A percentile compares a stretch with the other conserved stretches of the same genome.
These are phyloP conservation scores for Limnephilus rhombicus DNA, from an alignment of 2,888 invertebrate genomes.

Conservation along the genomic window DNA sequence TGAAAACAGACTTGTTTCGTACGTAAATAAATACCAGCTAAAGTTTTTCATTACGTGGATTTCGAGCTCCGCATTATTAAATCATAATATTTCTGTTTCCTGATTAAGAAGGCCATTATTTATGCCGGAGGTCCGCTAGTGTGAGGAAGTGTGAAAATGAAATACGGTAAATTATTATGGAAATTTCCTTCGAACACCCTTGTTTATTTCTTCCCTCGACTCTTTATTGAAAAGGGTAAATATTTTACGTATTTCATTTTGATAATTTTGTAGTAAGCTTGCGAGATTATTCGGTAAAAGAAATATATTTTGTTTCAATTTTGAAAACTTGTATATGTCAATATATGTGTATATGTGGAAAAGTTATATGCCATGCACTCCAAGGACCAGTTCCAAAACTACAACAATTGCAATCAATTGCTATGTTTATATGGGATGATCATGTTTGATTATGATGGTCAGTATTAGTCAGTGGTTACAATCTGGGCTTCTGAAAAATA, in stretches of 20 bases:
- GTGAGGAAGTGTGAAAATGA: slow-evolving; percentile 47
- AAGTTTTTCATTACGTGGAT: not conserved
- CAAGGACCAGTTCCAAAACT: no score
- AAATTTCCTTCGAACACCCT: slow-evolving; percentile 34
- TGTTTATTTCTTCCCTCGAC: slow-evolving; percentile 22
- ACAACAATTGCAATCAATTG: no score
- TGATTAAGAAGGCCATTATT: slow-evolving; percentile 42
- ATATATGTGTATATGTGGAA: no score
- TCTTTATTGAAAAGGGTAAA: slow-evolving; percentile 35
- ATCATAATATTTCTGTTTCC: slow-evolving; percentile 39
- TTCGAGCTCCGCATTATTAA: slow-evolving; percentile 6
- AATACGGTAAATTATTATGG: slow-evolving; percentile 38
- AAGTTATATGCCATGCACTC: no score
- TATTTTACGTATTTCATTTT: not conserved
- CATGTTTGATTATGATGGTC: no score
- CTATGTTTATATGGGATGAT: no score
- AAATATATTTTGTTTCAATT: not conserved
- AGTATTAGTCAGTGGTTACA: no score
- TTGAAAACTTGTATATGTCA: not conserved
- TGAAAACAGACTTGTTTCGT: not conserved
- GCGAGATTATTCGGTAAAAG: not conserved
- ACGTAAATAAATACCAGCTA: not conserved
- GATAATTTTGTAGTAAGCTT: not conserved
- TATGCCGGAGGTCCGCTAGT: slow-evolving; percentile 16
- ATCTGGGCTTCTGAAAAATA: no score